Conservation (phyloP, 2,888 invertebrate genomes). For the Hyppa rectilinea region DNA sequence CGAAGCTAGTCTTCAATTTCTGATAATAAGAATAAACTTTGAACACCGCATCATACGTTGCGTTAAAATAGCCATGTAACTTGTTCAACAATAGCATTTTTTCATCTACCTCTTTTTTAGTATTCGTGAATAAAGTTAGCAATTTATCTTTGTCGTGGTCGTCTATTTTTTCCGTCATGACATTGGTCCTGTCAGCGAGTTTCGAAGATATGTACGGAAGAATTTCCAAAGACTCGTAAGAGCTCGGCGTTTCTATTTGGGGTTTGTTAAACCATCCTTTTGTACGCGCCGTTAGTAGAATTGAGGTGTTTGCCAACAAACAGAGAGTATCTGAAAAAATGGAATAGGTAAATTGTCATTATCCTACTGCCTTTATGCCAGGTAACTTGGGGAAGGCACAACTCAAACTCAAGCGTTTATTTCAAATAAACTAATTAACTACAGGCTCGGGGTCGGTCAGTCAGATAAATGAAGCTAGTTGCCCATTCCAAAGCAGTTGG, state of each 20-base stretch:
- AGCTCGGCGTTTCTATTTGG: background rate
- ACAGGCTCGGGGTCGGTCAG: no score
- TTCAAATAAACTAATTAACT: no score
- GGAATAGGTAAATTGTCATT: background rate
- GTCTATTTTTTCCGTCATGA: background rate
- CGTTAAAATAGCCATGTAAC: conserved; percentile 27
- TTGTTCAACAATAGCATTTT: conserved; percentile 21
- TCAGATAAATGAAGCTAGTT: no score
- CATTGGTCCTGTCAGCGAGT: background rate
- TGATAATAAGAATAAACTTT: background rate
- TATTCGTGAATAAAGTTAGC: conserved; percentile 11
- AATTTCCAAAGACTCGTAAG: conserved; percentile 18
- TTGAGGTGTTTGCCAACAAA: conserved; percentile 4
- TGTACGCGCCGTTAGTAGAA: background rate
- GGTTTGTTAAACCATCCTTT: rapidly evolving
- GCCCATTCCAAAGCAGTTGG: no score
- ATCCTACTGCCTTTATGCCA: no score
- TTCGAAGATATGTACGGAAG: background rate
- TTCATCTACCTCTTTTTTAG: conserved; percentile 41
- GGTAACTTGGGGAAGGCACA: no score
- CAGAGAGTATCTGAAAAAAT: conserved; percentile 28
- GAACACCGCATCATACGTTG: background rate
- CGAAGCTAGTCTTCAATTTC: background rate
- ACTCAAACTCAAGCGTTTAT: no score
- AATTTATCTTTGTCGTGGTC: conserved; percentile 3